Base-by-base conservation (phyloP, 2,888 invertebrate genomes). In the Acronicta leporina region DNA sequence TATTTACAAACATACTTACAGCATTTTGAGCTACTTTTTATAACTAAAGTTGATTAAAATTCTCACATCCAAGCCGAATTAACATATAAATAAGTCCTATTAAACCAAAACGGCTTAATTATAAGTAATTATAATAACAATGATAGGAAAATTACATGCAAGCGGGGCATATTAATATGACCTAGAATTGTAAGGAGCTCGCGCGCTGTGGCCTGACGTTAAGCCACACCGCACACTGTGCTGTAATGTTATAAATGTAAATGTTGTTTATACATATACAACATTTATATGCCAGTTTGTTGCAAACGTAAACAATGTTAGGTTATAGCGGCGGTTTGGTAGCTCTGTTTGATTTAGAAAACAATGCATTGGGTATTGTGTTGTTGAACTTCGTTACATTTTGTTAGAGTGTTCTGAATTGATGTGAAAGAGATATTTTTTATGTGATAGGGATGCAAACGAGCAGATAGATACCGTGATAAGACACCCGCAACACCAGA, bases 61-160 rank as follows among this genome's bases (percentile, higher is more conserved):
- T 30, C 8, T 30, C 30, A 2, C 1, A 1, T 30, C 30, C 7
- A 30, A 38, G 54, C 1, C 35, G 8, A 45, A 62, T 52, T 50
- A 47, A 27, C 50, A 15, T 3, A 2, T 33, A 33, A 53, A 57
- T 30, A 46, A 57, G 51, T 65, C 54, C 53, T 57, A 48, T 54
- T 54, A 61, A 56, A 59, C 44, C 45, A 52, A 51, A 68, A 66
- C 62, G 53, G 60, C 67, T 79, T 81, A 79, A 83, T 85, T 80
- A 71, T 58, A 71, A 75, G 72, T 72, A 82, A 87, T 87, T 87
- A 80, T 78, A 81, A 81, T 83, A 84, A 85, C 80, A 84, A 86
- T 83, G 76, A 76, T 77, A 72, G 57, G 74, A 62, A 82, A 84
- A 84, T 83, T 79, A 81, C 81, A 84, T 85, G 82, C 79, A 85